Conservation (phyloP, 1,140 invertebrate genomes). For the Plutomurus gul region DNA sequence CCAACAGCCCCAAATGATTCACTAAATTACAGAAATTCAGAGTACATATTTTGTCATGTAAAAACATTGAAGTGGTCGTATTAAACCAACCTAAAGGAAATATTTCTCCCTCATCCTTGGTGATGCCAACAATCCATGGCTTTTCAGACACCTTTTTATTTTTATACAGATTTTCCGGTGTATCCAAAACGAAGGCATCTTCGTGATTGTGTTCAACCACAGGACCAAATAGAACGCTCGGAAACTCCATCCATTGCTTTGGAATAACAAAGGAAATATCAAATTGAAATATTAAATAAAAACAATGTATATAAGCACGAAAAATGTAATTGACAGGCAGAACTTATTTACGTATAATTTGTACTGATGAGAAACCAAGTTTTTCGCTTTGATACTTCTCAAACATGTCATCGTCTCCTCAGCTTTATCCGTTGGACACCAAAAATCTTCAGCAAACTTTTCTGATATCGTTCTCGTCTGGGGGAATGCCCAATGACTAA, state of each 20-base stretch:
- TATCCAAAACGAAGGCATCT: conserved; percentile 36
- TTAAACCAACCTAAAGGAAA: conserved; percentile 30
- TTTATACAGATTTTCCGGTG: conserved; percentile 23
- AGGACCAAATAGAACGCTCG: conserved; percentile 33
- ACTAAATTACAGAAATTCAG: conserved; percentile 8
- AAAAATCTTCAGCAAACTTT: conserved; percentile 39
- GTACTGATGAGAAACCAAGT: conserved; percentile 35
- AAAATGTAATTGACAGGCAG: neutral
- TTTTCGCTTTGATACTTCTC: conserved; percentile 8
- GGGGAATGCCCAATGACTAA: conserved; percentile 42
- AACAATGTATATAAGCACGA: neutral
- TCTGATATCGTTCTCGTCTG: conserved; percentile 4
- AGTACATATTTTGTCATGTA: neutral
- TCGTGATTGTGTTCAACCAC: conserved; percentile 35
- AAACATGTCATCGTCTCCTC: conserved; percentile 35
- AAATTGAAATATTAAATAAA: neutral
- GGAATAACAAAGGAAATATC: neutral
- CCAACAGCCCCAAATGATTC: conserved; percentile 27
- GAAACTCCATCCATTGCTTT: conserved; percentile 39
- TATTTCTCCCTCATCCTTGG: conserved; percentile 37
- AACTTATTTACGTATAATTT: conserved; percentile 33
- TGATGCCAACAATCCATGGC: conserved; percentile 38
- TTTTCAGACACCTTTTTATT: conserved; percentile 9
- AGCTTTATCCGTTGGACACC: conserved; percentile 33
- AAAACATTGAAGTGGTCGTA: neutral